Base-by-base conservation (phyloP, 1,140 invertebrate genomes). In the Eufriesea mexicana region DNA sequence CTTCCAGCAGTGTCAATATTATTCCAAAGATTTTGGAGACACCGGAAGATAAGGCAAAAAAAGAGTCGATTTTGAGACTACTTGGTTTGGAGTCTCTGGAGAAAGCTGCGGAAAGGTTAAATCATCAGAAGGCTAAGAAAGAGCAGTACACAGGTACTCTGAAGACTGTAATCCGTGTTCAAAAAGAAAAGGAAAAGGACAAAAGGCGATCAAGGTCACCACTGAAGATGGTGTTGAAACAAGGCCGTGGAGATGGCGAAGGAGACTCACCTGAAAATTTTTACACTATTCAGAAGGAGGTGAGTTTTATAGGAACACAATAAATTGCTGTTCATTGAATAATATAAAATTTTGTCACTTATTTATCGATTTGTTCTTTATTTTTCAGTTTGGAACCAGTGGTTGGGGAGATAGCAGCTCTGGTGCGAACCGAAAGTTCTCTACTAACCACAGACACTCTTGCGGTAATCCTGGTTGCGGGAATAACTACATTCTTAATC, bases 241-340 rank as follows among this genome's bases (percentile, higher is more conserved):
- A 97, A 90, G 96, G 96, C 77, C 96, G 96, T 78, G 94, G 94
- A 5, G 86, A 96, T 92, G 95, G 95, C 18, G 95, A 95, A 62
- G 93, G 94, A 5, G 96, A 95, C 49, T 94, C 94, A 23, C 95
- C 96, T 85, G 95, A 96, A 28, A 76, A 76, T 61, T 96, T 96
- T 90, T 97, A 97, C 94, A 97, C 96, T 87, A 96, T 97, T 91
- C 96, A 97, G 92, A 96, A 97, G 91, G 97, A 97, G 96, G 97
- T 97, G 84, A 94, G 92, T 81, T 5, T 42, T 16, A 16, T 45
- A 12, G 2, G 42, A 54, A 45, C 12, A 57, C 10, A 9, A 25
- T 57, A 16, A 59, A 7, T 47, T 18, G 4, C 49, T 49, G 6
- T n/a, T 42, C 35, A 2, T 23, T 2, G 57, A n/a, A 55, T 18